Conservation (phyloP, 1,140 invertebrate genomes). For the Aethina tumida region DNA sequence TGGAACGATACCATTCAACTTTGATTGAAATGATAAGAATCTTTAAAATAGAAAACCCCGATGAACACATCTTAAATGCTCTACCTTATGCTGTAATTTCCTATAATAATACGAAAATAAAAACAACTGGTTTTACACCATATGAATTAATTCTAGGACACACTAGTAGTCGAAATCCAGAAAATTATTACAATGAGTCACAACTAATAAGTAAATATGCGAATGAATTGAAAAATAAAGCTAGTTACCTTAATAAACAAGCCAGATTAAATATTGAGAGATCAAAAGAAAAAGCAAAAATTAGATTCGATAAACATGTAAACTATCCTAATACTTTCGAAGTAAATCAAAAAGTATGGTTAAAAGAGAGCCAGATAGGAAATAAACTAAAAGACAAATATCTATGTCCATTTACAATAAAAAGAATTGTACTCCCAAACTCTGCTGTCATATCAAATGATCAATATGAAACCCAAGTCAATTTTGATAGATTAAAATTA, state of each 20-base stretch:
- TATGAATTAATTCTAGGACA: constrained; percentile 15
- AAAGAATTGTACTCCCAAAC: constrained; percentile 6
- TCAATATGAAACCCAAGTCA: constrained; percentile 3
- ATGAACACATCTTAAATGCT: constrained; percentile 13
- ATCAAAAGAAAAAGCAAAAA: constrained; percentile 11
- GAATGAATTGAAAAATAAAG: constrained; percentile 11
- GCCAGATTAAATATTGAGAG: constrained; percentile 1
- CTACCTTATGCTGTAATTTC: constrained; percentile 15
- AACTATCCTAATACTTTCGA: constrained; percentile 5
- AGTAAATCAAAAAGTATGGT: constrained; percentile 10
- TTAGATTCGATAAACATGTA: constrained; percentile 6
- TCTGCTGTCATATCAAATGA: constrained; percentile 3
- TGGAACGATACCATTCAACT: constrained; percentile 19
- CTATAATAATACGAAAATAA: constrained; percentile 17
- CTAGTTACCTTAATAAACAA: constrained; percentile 11
- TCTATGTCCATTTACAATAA: constrained; percentile 13
- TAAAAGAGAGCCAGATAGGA: constrained; percentile 14
- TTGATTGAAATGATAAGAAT: constrained; percentile 15
- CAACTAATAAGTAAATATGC: constrained; percentile 12
- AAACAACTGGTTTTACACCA: constrained; percentile 18
- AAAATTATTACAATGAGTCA: constrained; percentile 12
- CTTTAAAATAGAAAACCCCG: constrained; percentile 7
- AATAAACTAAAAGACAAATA: constrained; percentile 13
- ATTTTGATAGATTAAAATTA: constrained; percentile 7
- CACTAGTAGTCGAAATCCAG: constrained; percentile 10